These are phyloP conservation scores for Peromyscus californicus DNA, from an alignment of 2,113 vertebrate genomes.

Conservation along the genomic window DNA sequence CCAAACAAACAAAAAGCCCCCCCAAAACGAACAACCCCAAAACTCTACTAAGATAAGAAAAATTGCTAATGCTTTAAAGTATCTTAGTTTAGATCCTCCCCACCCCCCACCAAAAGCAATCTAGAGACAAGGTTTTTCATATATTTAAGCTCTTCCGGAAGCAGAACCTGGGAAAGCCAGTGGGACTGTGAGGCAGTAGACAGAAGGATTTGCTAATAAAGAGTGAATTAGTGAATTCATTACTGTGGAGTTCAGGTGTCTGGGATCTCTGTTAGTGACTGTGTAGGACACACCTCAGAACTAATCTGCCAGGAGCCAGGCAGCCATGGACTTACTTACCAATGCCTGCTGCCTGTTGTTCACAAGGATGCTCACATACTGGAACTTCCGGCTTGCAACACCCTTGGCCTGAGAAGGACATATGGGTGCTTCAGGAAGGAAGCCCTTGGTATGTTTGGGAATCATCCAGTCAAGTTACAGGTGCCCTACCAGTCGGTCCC, in stretches of 20 bases:
- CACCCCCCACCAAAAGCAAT: not conserved
- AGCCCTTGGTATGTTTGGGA: not conserved
- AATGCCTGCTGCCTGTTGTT: accelerated
- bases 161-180: not conserved
- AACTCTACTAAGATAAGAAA: not conserved
- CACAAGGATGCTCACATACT: not conserved
- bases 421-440: not conserved
- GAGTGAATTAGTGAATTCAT: no score
- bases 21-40: not conserved
- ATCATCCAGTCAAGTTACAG: not conserved
- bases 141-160: not conserved
- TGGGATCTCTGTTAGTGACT: not conserved
- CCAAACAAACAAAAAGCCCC: not conserved
- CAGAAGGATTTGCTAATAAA: not conserved
- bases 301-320: not conserved
- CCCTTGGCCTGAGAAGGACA: not conserved
- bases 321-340: not conserved
- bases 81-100: not conserved
- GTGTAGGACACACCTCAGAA: not conserved
- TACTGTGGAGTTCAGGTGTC: not conserved
- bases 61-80: not conserved
- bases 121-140: not conserved
- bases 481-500: not conserved
- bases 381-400: not conserved
- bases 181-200: not conserved